Conservation (phyloP, 1,140 invertebrate species). For the Tetramorium parvispinum region DNA sequence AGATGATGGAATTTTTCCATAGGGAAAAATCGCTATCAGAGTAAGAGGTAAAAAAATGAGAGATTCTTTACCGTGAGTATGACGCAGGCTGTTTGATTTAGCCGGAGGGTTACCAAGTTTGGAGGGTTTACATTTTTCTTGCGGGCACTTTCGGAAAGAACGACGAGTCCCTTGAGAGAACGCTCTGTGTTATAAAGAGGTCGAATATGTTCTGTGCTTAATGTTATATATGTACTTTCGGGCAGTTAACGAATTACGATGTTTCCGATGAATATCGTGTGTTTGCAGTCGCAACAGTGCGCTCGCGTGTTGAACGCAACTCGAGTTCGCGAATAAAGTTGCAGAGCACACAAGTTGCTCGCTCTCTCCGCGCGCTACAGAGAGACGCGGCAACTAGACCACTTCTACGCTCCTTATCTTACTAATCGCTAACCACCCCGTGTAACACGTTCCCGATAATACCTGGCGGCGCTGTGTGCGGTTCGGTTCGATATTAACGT, state of each 20-base stretch:
- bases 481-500: constrained; percentile 45
- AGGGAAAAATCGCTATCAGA: background rate
- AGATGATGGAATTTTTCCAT: background rate
- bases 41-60: background rate
- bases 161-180: no score
- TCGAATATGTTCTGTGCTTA: background rate
- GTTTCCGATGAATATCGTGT: constrained; percentile 39
- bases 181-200: background rate
- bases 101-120: background rate
- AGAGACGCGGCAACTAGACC: constrained; percentile 36
- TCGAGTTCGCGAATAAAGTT: constrained; percentile 49
- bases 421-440: constrained; percentile 31
- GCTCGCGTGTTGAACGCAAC: constrained; percentile 64
- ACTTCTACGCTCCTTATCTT: constrained; percentile 46
- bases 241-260: constrained; percentile 43
- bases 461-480: constrained; percentile 7
- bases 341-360: constrained; percentile 6
- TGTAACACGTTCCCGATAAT: constrained; percentile 35
- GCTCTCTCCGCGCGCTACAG: background rate
- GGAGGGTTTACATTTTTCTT: background rate
- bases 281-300: constrained; percentile 17
- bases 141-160: background rate
- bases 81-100: background rate
- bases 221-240: background rate
- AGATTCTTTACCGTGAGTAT: background rate